Conservation (phyloP, 1,140 invertebrate genomes). For the Musca vetustissima region DNA sequence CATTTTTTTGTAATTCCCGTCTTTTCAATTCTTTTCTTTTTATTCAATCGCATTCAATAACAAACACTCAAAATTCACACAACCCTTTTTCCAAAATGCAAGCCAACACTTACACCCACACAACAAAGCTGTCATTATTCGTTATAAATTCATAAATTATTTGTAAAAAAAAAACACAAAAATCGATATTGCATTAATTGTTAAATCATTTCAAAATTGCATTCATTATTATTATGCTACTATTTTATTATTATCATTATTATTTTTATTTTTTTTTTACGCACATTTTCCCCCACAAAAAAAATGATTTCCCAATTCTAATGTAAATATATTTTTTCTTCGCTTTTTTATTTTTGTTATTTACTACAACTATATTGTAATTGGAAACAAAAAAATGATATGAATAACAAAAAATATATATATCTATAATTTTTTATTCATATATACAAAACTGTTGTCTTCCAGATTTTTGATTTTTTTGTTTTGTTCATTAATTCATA, state of each 20-base stretch:
- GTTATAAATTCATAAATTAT: background rate
- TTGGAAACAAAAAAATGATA: too few relatives aligned
- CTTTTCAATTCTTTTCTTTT: too few relatives aligned
- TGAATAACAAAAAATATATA: too few relatives aligned
- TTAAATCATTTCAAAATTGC: constrained; percentile 15
- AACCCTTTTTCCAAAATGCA: too few relatives aligned
- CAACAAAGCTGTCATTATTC: constrained; percentile 12
- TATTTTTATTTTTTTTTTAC: background rate
- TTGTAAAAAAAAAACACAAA: background rate
- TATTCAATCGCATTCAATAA: too few relatives aligned
- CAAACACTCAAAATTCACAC: too few relatives aligned
- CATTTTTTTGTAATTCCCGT: too few relatives aligned
- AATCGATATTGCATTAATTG: background rate
- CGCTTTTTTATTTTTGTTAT: background rate
- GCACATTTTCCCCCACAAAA: background rate
- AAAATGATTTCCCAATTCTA: background rate
- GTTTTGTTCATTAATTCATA: background rate
- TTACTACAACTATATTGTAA: too few relatives aligned
- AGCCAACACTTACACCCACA: background rate
- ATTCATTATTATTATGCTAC: too few relatives aligned
- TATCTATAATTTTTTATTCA: too few relatives aligned
- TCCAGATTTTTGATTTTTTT: too few relatives aligned
- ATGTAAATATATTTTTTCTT: constrained; percentile 6
- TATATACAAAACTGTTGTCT: too few relatives aligned
- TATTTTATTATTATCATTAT: background rate